Percentiles rank a stretch among this genome's conserved stretches.
These are phyloP conservation scores for Hypselothyrea guttata DNA, from an alignment of 2,888 invertebrate genomes.

Conservation along the genomic window DNA sequence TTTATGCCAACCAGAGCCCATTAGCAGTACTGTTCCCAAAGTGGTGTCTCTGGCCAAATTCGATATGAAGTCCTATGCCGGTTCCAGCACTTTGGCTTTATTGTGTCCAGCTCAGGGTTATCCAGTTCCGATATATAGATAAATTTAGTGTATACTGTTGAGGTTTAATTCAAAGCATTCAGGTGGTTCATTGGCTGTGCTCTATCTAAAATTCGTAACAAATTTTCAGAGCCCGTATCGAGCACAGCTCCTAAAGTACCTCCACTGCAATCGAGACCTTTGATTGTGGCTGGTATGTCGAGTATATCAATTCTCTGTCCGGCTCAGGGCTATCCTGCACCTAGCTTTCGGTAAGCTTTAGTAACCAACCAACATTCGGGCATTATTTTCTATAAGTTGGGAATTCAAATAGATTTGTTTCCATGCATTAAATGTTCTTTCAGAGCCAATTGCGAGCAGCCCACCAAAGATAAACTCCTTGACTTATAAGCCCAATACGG, in stretches of 20 bases:
- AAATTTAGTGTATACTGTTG: slow-evolving; percentile 13
- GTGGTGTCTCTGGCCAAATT: slow-evolving; percentile 84
- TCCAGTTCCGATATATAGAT: slow-evolving; percentile 84
- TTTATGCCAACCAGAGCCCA: slow-evolving; percentile 85
- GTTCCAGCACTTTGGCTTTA: slow-evolving; percentile 68
- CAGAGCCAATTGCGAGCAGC: slow-evolving; percentile 84
- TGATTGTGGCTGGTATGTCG: slow-evolving; percentile 81
- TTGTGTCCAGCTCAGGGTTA: slow-evolving; percentile 84
- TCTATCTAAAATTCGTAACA: background rate
- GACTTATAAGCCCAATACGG: slow-evolving; percentile 81
- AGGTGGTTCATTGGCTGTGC: slow-evolving; percentile 7
- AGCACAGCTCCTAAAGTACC: slow-evolving; percentile 84
- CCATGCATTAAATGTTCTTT: slow-evolving; percentile 18
- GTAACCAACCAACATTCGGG: slow-evolving; percentile 27
- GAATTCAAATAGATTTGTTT: background rate
- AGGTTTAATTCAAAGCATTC: slow-evolving; percentile 27
- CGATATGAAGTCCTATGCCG: slow-evolving; percentile 76
- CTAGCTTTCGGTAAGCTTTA: slow-evolving; percentile 86
- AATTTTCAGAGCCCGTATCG: slow-evolving; percentile 84
- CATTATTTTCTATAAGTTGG: background rate
- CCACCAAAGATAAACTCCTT: slow-evolving; percentile 83
- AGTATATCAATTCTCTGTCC: slow-evolving; percentile 88
- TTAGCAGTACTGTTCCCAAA: slow-evolving; percentile 88
- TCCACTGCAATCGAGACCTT: slow-evolving; percentile 82
- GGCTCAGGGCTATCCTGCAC: slow-evolving; percentile 90